A percentile compares a stretch with the other conserved stretches of the same genome.
Conservation (phyloP, 2,888 invertebrate genomes). For the Dromius quadrimaculatus region DNA sequence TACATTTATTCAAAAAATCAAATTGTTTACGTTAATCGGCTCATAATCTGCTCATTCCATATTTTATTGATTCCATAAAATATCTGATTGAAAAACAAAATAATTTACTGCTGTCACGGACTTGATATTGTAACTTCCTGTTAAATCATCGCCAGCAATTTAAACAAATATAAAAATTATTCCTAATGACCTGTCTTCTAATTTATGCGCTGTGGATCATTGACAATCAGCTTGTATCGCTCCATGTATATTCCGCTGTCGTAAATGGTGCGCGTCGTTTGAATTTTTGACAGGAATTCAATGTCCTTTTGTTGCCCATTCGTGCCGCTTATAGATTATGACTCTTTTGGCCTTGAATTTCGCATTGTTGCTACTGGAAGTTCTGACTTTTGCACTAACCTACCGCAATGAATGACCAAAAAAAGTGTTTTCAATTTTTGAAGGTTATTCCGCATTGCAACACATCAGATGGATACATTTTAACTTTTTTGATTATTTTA, state of each 20-base stretch:
- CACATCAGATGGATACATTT: too few species aligned
- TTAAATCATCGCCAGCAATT: constrained; percentile 6
- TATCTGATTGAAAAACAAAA: background rate
- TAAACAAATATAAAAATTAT: background rate
- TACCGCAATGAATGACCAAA: constrained; percentile 13
- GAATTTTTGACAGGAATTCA: background rate
- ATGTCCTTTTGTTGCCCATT: background rate
- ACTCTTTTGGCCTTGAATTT: constrained; percentile 15
- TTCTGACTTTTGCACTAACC: constrained; percentile 10
- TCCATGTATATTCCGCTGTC: background rate
- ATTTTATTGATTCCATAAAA: constrained; percentile 1
- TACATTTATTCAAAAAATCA: too few species aligned
- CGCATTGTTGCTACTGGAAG: constrained; percentile 9
- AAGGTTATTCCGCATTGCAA: constrained; percentile 7
- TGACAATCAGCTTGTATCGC: background rate
- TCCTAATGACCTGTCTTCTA: background rate
- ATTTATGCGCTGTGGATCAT: background rate
- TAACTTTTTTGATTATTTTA: too few species aligned
- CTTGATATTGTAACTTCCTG: constrained; percentile 7
- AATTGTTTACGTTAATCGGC: too few species aligned
- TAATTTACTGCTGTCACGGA: constrained; percentile 1
- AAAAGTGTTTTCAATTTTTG: background rate
- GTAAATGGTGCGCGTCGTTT: background rate
- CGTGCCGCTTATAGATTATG: constrained; percentile 12
- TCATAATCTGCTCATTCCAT: background rate